Base-by-base conservation (phyloP, 2,113 vertebrate genomes). In the Oplegnathus fasciatus region DNA sequence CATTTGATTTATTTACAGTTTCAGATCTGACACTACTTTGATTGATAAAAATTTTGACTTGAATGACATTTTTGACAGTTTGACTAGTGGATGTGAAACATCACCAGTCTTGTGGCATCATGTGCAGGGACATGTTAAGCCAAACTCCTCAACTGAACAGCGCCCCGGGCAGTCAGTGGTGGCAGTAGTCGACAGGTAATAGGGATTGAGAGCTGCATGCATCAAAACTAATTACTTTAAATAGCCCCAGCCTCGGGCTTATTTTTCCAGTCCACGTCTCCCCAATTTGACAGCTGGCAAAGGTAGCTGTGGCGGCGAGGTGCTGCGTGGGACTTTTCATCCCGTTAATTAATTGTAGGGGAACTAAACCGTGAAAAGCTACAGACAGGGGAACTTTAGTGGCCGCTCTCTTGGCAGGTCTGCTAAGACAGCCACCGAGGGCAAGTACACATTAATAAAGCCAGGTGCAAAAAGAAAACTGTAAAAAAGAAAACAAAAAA, bases 171-270 rank as follows among this genome's bases (percentile, higher is more conserved):
- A n/a, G 34, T 40, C 58, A 32, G 52, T 44, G 81, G 86, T 40
- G 50, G 64, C 61, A 58, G 79, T 18, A 55, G 64, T 82, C 78
- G 82, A 79, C 90, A 92, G 91, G 92, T 92, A 93, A 87, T 84
- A 70, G 78, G 81, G 72, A 90, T 85, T 87, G 75, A 86, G 85
- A 91, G 89, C 87, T 64, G 83, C 84, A 85, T 80, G 87, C 90
- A 90, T 93, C 80, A 88, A 67, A 87, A 87, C 75, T 93, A 94
- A 92, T 94, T 90, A 92, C 88, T 61, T 89, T 85, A 91, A 86
- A 89, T 66, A 86, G 82, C 78, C 74, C 64, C 58, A 11, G 81
- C 87, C 82, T 68, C 79, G 0, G 75, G 89, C 80, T 75, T 68
- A 64, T 75, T 89, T 86, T 83, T 80, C 65, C 83, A 78, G 86